phyloP scores from a whole-genome alignment of 2,113 vertebrate species.

The Peromyscus californicus region DNA sequence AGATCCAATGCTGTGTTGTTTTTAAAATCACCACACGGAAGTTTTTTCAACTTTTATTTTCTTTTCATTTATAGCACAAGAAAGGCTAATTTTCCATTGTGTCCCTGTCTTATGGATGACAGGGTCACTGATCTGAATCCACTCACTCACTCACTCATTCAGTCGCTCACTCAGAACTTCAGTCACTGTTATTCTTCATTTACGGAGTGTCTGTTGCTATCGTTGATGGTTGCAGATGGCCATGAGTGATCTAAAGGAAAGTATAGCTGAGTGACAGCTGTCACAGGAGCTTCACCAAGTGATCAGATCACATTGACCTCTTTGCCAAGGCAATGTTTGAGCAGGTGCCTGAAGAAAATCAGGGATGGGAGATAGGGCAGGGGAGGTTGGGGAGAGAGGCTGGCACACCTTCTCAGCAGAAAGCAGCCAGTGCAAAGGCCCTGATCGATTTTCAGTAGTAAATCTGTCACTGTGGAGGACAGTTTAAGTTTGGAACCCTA shows the following conservation, averaged over 20 bases:
- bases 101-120: not conserved
- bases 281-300: not conserved
- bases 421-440: not conserved
- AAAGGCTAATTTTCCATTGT: not conserved
- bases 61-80: not conserved
- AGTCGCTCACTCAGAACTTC: not conserved
- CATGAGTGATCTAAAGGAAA: not conserved
- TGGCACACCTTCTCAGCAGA: not conserved
- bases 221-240: not conserved
- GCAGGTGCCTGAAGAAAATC: not conserved
- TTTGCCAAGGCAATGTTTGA: not conserved
- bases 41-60: not conserved
- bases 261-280: no score
- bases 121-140: not conserved
- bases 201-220: not conserved
- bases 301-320: not conserved
- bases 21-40: constrained; percentile 23
- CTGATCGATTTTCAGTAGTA: not conserved
- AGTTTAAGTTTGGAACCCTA: not conserved
- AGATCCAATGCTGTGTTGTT: not conserved
- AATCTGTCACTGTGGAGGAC: not conserved
- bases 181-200: not conserved
- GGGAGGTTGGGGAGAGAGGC: not conserved
- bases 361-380: not conserved
- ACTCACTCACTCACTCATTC: not conserved